Evolutionary conservation across 2,797 vertebrate genomes (phyloP).

Genomic region (Allobates femoralis): DNA sequence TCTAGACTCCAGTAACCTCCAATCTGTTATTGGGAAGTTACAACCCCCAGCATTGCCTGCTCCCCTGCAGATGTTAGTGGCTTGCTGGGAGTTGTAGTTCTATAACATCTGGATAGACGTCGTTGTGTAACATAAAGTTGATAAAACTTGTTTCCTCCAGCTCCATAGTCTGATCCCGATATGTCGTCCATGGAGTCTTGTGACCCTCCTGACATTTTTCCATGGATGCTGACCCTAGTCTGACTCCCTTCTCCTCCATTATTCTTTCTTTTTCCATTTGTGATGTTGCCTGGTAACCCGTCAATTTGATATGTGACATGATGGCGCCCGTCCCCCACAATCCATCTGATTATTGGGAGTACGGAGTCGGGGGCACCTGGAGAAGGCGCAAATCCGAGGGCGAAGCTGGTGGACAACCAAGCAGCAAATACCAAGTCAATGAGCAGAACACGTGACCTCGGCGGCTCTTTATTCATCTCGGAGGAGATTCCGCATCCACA

Average conservation of each 20-base stretch:
- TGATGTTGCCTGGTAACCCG: slow-evolving; percentile 44
- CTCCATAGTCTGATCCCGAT: too few species aligned
- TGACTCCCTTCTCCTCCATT: neutral
- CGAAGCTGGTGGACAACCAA: neutral
- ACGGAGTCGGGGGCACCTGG: neutral
- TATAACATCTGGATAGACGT: too few species aligned
- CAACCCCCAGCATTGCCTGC: too few species aligned
- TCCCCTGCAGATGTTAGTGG: too few species aligned
- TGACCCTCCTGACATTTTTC: neutral
- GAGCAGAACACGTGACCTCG: neutral
- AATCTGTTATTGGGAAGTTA: too few species aligned
- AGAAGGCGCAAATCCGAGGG: neutral
- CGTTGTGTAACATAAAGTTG: too few species aligned
- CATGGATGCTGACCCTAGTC: slow-evolving; percentile 13
- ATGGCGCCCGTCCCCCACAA: slow-evolving; percentile 16
- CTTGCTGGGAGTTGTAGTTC: too few species aligned
- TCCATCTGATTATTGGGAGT: slow-evolving; percentile 8
- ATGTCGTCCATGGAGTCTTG: neutral
- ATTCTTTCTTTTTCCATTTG: slow-evolving; percentile 1
- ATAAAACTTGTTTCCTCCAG: too few species aligned
- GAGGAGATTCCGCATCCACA: neutral
- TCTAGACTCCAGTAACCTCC: too few species aligned
- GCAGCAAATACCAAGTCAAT: neutral
- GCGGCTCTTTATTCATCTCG: neutral
- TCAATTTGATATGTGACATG: slow-evolving; percentile 14